Base-by-base conservation (phyloP, 2,888 invertebrate genomes). In the Horisme vitalbata region DNA sequence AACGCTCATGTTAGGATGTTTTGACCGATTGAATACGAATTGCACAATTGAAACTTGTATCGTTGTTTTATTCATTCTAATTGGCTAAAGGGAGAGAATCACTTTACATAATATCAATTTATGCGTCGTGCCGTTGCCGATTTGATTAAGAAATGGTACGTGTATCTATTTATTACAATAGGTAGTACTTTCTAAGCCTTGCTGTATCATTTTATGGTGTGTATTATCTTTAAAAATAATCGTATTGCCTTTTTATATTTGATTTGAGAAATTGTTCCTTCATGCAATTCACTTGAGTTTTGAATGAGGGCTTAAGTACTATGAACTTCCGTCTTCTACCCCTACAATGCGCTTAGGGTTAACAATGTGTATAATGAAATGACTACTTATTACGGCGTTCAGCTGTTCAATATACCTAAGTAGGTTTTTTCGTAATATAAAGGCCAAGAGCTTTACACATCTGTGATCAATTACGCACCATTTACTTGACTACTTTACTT, bases 11-110 rank as follows among this genome's bases (percentile, higher is more conserved):
- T 49, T 44, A 49, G 50, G 28, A 44, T 50, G 44, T 31, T 56
- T 52, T 46, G 41, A 55, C 49, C 43, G 46, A 51, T 54, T 54
- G 51, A 49, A 52, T 44, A 45, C 36, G 21, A 45, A 45, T 49
- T 44, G 49, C 44, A 49, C 49, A 39, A 49, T 49, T 49, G 34
- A 39, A 21, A 43, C 30, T 35, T 38, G 24, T 27, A 47, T 43
- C 33, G 38, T 43, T 38, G 38, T 48, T 48, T 48, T 39, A 48
- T 43, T 38, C 36, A 47, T 26, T 38, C 34, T 39, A 35, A 44
- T 48, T 48, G 43, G 34, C 18, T 35, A 14, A 24, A 30, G 33
- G 34, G 14, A 23, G 30, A 33, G 33, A 24, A 20, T 13, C 34
- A 24, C 14, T 46, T 43, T 34, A 38, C 18, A 43, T 38, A 37